Evolutionary conservation across 2,113 vertebrate species (phyloP).

Genomic region (Sarotherodon lohbergeri): DNA sequence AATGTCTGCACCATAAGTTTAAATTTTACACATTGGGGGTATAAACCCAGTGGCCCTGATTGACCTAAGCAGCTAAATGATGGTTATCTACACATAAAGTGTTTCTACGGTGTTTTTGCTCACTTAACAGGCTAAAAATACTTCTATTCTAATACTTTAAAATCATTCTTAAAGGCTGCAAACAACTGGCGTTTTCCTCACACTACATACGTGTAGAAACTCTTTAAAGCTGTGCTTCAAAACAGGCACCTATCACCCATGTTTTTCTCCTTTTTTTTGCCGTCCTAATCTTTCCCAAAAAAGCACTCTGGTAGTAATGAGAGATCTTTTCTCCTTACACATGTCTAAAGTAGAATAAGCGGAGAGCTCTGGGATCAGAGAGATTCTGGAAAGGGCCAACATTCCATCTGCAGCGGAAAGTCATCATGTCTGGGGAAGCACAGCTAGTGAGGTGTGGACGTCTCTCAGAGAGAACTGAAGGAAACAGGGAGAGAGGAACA

Average conservation of each 20-base stretch:
- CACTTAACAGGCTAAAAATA: background rate
- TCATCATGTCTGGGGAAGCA: constrained; percentile 85
- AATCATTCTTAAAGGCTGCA: background rate
- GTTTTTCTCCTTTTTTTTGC: background rate
- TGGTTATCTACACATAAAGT: background rate
- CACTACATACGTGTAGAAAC: background rate
- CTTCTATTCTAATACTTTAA: background rate
- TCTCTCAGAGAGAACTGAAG: constrained; percentile 53
- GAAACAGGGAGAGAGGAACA: background rate
- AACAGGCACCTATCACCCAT: background rate
- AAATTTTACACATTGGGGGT: background rate
- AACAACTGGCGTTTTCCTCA: background rate
- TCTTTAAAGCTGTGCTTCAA: background rate
- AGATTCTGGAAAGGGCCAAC: constrained; percentile 64
- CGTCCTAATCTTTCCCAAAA: background rate
- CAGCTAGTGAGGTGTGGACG: constrained; percentile 80
- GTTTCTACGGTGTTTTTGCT: background rate
- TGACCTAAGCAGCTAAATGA: background rate
- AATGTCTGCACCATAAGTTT: background rate
- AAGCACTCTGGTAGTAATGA: background rate
- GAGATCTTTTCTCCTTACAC: constrained; percentile 22
- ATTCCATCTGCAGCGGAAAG: constrained; percentile 88
- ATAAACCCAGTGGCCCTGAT: background rate
- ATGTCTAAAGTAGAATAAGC: constrained; percentile 81
- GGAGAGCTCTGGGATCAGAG: constrained; percentile 69